Percentiles rank a stretch among this genome's conserved stretches.
phyloP scores from a whole-genome alignment of 2,113 vertebrate genomes.

The Callocephalon fimbriatum region DNA sequence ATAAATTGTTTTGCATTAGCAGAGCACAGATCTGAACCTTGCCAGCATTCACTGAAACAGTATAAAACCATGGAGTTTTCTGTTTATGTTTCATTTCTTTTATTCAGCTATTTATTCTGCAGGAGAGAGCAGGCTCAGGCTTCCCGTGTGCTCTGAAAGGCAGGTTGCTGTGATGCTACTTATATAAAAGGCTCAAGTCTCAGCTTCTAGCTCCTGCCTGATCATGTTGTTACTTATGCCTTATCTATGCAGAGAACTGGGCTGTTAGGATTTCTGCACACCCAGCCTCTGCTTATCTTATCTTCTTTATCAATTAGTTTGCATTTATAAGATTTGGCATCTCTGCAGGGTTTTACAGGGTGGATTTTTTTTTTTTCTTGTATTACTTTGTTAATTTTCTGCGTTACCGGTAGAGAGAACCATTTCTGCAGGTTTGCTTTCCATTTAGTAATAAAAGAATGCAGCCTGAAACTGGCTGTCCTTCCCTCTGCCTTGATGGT shows the following conservation, averaged over 20 bases:
- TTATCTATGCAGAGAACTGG: conserved; percentile 8
- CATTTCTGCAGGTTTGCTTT: conserved; percentile 56
- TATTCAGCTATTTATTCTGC: not conserved
- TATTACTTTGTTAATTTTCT: conserved; percentile 31
- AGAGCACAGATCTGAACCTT: not conserved
- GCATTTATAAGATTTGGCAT: not conserved
- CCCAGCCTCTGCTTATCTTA: not conserved
- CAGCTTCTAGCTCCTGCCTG: not conserved
- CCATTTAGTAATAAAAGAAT: conserved; percentile 48
- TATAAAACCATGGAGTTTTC: not conserved
- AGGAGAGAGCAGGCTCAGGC: not conserved
- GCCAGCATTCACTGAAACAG: not conserved
- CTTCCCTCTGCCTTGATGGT: conserved; percentile 50
- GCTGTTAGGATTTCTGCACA: conserved; percentile 9
- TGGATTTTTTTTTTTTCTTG: not conserved
- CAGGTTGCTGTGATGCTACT: not conserved
- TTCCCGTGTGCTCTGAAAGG: fast-evolving
- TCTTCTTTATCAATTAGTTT: conserved; percentile 50
- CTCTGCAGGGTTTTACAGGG: not conserved
- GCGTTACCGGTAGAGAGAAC: not conserved
- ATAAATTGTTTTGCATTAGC: not conserved
- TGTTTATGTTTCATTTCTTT: not conserved
- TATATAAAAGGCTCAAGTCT: not conserved
- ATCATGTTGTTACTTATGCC: not conserved
- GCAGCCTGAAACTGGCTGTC: conserved; percentile 7